Percentiles rank a stretch among this genome's conserved stretches.
Conservation (phyloP, 1,140 invertebrate genomes). For the Drosophila rhopaloa region DNA sequence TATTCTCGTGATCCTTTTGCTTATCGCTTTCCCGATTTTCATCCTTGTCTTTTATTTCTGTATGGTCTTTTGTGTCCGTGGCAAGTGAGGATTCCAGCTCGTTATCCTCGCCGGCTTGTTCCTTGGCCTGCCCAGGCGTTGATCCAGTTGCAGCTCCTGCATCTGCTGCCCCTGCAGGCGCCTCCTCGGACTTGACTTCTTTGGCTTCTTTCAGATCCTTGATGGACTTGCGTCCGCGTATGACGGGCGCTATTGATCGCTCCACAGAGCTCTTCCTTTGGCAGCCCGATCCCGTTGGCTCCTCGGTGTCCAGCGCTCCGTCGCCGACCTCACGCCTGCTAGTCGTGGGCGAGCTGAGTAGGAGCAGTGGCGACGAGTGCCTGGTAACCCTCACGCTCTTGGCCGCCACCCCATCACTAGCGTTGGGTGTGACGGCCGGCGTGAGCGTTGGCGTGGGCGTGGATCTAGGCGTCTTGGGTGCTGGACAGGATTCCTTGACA, state of each 20-base stretch:
- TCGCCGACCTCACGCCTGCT: slow-evolving; percentile 22
- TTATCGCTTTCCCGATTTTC: slow-evolving; percentile 31
- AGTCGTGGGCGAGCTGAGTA: slow-evolving; percentile 53
- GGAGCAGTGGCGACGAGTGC: slow-evolving; percentile 67
- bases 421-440: slow-evolving; percentile 9
- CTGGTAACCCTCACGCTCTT: slow-evolving; percentile 65
- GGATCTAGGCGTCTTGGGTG: slow-evolving; percentile 19
- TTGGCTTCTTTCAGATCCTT: slow-evolving; percentile 76
- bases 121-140: slow-evolving; percentile 23
- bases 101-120: slow-evolving; percentile 21
- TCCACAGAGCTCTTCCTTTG: slow-evolving; percentile 60
- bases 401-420: slow-evolving; percentile 13
- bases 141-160: neutral
- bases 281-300: slow-evolving; percentile 16
- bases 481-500: slow-evolving; percentile 12
- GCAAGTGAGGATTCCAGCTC: slow-evolving; percentile 27
- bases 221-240: slow-evolving; percentile 79
- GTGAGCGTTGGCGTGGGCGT: slow-evolving; percentile 32
- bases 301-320: slow-evolving; percentile 8
- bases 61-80: slow-evolving; percentile 55
- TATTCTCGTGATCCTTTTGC: slow-evolving; percentile 22
- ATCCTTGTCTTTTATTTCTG: slow-evolving; percentile 72
- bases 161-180: slow-evolving; percentile 6
- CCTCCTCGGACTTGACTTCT: slow-evolving; percentile 55
- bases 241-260: slow-evolving; percentile 37